Evolutionary conservation across 2,888 invertebrate species (phyloP), one percentile per base, ranked within the genome.

Genomic region (Taenaris catops): DNA sequence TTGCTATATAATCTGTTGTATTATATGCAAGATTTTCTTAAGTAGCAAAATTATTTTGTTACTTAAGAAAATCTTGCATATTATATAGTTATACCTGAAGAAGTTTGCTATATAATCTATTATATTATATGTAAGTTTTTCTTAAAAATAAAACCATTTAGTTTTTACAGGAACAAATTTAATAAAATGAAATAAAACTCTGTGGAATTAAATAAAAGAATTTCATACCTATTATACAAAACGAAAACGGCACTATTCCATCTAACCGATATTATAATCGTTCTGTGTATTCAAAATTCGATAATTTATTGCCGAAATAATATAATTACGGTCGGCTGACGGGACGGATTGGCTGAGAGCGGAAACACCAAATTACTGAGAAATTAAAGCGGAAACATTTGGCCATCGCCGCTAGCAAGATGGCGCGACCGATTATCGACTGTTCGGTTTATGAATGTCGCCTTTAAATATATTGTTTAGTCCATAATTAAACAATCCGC

Each of bases 341-440:
- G 75, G 78, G 81, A 80, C 72, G 81, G 83, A 84, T 84, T 83
- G 83, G 76, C 67, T 72, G 65, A 59, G 70, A 68, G 75, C 80
- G 86, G 86, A 84, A 83, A 74, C 69, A 66, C 70, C 80, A 81
- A 84, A 86, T 86, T 86, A 86, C 72, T 63, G 75, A 86, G 86
- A 86, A 86, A 86, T 86, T 86, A 86, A 86, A 86, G 80, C 81
- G 86, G 86, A 84, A 86, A 84, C 86, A 86, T 84, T 86, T 83
- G 86, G 81, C 71, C 67, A 64, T 66, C 67, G 79, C 83, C 84
- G 84, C 84, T 74, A 70, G 86, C 84, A 84, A 84, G 84, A 86
- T 86, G 86, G 86, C 73, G 84, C 68, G 57, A 46, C 44, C 60
- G 67, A 73, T 76, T 79, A 79, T 76, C 72, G 71, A 70, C 73